A percentile compares a stretch with the other conserved stretches of the same genome.
Conservation (phyloP, 2,888 invertebrate genomes). For the Falcaria lacertinaria region DNA sequence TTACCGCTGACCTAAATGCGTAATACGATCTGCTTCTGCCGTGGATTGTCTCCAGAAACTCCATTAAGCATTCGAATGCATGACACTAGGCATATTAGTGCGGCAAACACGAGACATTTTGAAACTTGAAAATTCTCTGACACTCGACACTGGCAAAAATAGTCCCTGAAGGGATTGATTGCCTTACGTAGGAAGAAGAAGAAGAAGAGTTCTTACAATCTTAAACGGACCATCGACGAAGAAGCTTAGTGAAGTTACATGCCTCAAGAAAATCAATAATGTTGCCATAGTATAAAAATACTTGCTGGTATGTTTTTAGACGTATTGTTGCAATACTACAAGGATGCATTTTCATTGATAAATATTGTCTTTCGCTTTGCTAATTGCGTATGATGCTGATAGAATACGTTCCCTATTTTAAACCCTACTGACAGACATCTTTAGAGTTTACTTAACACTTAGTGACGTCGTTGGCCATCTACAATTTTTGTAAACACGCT, state of each 20-base stretch:
- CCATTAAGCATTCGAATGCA: too few relatives aligned
- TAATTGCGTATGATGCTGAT: constrained; percentile 23
- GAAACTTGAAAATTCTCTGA: too few relatives aligned
- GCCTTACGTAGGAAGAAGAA: too few relatives aligned
- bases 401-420: constrained; percentile 48
- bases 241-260: constrained; percentile 8
- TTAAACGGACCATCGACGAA: constrained; percentile 30
- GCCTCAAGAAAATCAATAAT: constrained; percentile 59
- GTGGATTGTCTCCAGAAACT: too few relatives aligned
- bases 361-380: constrained; percentile 23
- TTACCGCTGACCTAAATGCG: too few relatives aligned
- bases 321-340: constrained; percentile 45
- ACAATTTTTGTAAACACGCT: constrained; percentile 81
- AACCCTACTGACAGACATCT: constrained; percentile 36
- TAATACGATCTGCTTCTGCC: too few relatives aligned
- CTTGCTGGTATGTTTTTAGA: constrained; percentile 48
- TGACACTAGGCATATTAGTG: too few relatives aligned
- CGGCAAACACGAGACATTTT: too few relatives aligned
- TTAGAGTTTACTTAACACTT: constrained; percentile 46
- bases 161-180: too few relatives aligned
- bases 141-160: too few relatives aligned
- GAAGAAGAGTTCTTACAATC: too few relatives aligned
- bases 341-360: constrained; percentile 55
- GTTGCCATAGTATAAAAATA: constrained; percentile 62
- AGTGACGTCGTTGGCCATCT: constrained; percentile 58